Base-by-base conservation (phyloP, 2,113 vertebrate genomes). In the Phyllopteryx taeniolatus region DNA sequence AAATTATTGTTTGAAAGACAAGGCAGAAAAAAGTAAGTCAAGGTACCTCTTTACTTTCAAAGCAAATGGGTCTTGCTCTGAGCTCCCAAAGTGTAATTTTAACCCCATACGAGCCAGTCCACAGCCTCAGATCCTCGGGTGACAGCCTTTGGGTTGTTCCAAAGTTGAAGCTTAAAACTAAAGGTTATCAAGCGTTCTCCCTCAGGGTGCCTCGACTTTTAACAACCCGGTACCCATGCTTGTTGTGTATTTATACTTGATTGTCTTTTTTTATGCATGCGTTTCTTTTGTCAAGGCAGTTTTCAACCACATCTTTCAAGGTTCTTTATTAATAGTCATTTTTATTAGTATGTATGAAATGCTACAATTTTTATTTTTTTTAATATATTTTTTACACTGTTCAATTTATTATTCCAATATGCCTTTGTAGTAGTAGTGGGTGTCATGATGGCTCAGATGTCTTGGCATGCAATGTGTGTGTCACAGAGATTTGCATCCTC, bases 401-500 rank as follows among this genome's bases (percentile, higher is more conserved):
- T 31, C 5, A 15, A 19, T 31, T 53, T 53, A n/a, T 56, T 22
- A 12, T 42, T 39, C 42, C n/a, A n/a, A 22, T 44, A 22, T 31
- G 11, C 39, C 35, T 65, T 46, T 47, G 75, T 12, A 20, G 27
- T 27, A 27, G 39, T 67, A 33, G 1, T 15, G 5, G 14, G 11
- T 65, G 19, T 9, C 53, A 66, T 77, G 19, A 74, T 1, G 11
- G 67, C 15, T 80, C 63, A 57, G 35, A 65, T 43, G 8, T 12
- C 17, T n/a, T 65, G 72, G 73, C 72, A 51, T 67, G 33, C 15
- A 17, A n/a, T 12, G 17, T 12, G 31, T 68, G 51, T 73, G 75
- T 83, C 60, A 43, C 4, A 68, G 64, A 72, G 51, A 43, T 53
- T 51, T 73, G 62, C 84, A 57, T 59, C 33, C 57, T 78, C 49